These are phyloP conservation scores for Cyclophora punctaria DNA, from an alignment of 2,888 invertebrate genomes.

Conservation along the genomic window DNA sequence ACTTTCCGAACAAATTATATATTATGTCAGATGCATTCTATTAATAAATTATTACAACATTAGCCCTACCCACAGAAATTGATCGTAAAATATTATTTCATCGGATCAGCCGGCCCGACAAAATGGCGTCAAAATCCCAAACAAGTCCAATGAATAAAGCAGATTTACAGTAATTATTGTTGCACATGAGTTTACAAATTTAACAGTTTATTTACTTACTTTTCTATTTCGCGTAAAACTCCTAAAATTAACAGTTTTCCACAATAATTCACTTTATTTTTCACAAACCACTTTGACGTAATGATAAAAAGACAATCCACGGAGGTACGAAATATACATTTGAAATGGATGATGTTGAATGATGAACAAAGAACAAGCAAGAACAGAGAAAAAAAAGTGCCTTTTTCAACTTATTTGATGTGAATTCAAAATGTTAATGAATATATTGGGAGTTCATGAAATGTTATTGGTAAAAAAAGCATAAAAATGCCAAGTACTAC, in stretches of 20 bases:
- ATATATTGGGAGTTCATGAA: too few relatives aligned
- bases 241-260: conserved; percentile 36
- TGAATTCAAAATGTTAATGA: too few relatives aligned
- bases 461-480: too few relatives aligned
- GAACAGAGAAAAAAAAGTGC: too few relatives aligned
- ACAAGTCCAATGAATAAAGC: conserved; percentile 41
- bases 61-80: conserved; percentile 34
- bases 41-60: conserved; percentile 29
- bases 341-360: too few relatives aligned
- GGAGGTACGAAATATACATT: not conserved
- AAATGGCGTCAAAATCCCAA: conserved; percentile 71
- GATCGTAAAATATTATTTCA: conserved; percentile 55
- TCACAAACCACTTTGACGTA: conserved; percentile 65
- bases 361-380: too few relatives aligned
- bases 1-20: conserved; percentile 1
- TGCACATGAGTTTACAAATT: not conserved
- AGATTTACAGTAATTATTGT: conserved; percentile 8
- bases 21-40: conserved; percentile 12
- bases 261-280: conserved; percentile 51
- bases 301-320: conserved; percentile 8
- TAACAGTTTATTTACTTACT: conserved; percentile 20
- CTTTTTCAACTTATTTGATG: too few relatives aligned
- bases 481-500: too few relatives aligned
- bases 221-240: conserved; percentile 43
- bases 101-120: conserved; percentile 73